Conservation (phyloP, 2,797 vertebrate species). For the Bovichtus variegatus region DNA sequence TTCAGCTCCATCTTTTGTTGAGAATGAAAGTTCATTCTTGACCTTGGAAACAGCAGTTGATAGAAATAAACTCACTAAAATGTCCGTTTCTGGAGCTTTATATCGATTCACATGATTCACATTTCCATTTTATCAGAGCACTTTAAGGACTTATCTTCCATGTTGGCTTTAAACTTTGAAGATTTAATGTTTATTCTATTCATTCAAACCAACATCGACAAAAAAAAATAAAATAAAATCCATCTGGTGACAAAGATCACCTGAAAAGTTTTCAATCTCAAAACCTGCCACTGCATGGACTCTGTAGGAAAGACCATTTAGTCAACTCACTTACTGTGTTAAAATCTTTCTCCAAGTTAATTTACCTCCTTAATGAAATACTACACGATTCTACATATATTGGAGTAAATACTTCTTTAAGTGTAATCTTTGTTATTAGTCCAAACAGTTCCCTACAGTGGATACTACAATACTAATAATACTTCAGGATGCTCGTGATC, state of each 20-base stretch:
- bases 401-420: not conserved
- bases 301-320: not conserved
- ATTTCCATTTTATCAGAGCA: not conserved
- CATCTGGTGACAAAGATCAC: not conserved
- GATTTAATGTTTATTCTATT: not conserved
- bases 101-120: not conserved
- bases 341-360: not conserved
- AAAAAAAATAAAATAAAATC: not conserved
- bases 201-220: not conserved
- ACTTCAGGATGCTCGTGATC: not conserved
- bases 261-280: not conserved
- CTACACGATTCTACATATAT: not conserved
- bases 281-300: not conserved
- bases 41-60: not conserved
- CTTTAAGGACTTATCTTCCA: not conserved
- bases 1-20: not conserved
- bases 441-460: not conserved
- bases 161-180: not conserved
- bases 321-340: too few relatives aligned
- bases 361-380: not conserved
- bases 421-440: not conserved
- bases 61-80: not conserved
- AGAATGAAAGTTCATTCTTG: constrained; percentile 5
- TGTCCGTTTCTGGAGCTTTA: not conserved
- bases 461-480: too few relatives aligned